These are phyloP conservation scores for Cynocephalus volans DNA, from an alignment of 2,113 vertebrate genomes.

Conservation along the genomic window DNA sequence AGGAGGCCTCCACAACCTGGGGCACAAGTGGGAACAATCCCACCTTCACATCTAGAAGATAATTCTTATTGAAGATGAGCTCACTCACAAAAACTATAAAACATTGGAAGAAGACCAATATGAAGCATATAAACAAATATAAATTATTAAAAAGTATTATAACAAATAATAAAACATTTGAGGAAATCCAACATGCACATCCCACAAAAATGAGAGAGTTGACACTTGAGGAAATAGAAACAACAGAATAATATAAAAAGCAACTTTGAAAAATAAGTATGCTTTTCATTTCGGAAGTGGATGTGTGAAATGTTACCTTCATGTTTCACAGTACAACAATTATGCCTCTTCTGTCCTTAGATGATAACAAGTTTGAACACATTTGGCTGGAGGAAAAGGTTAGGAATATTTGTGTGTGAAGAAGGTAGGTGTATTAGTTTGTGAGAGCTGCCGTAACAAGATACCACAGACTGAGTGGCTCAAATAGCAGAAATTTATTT, in stretches of 20 bases:
- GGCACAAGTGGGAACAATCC: neutral
- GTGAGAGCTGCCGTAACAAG: neutral
- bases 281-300: neutral
- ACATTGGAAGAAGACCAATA: neutral
- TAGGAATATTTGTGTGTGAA: neutral
- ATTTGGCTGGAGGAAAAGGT: neutral
- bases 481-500: neutral
- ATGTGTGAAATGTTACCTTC: neutral
- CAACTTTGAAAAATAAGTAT: neutral
- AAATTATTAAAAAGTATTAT: neutral
- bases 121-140: neutral
- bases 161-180: neutral
- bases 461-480: neutral
- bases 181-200: neutral
- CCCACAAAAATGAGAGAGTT: neutral
- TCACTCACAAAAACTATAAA: neutral
- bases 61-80: neutral
- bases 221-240: neutral
- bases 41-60: neutral
- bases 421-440: neutral
- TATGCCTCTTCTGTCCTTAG: neutral
- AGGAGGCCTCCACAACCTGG: accelerated
- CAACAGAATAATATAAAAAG: neutral
- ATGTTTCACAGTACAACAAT: neutral
- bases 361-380: neutral